Evolutionary conservation across 1,140 invertebrate genomes (phyloP).

Genomic region (Pissodes strobi): DNA sequence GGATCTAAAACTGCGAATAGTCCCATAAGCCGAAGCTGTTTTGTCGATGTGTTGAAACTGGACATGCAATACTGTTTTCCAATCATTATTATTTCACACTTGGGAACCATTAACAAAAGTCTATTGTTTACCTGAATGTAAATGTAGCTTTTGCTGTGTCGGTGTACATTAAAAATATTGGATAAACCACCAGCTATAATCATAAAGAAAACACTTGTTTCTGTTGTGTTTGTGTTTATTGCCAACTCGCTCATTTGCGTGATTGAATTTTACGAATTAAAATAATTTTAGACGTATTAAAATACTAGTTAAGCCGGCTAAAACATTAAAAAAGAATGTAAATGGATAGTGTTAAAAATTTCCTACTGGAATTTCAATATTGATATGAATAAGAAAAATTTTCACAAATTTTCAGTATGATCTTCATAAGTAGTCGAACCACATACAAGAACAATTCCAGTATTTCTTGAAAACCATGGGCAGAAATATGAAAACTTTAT

Average conservation of each 20-base stretch:
- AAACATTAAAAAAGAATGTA: too few relatives aligned
- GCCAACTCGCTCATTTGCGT: not conserved
- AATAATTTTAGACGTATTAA: not conserved
- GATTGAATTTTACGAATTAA: not conserved
- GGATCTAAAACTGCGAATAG: too few relatives aligned
- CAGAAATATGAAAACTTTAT: too few relatives aligned
- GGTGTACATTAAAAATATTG: slow-evolving; percentile 14
- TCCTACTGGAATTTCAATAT: too few relatives aligned
- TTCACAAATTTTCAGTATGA: too few relatives aligned
- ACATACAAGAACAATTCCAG: not conserved
- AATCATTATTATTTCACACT: slow-evolving; percentile 26
- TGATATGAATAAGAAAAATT: too few relatives aligned
- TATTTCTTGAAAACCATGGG: too few relatives aligned
- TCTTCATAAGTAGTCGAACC: not conserved
- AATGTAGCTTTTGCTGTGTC: slow-evolving; percentile 7
- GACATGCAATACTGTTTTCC: slow-evolving; percentile 20
- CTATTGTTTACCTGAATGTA: slow-evolving; percentile 20
- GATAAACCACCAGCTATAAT: slow-evolving; percentile 15
- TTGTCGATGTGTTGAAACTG: slow-evolving; percentile 15
- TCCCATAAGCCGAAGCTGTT: too few relatives aligned
- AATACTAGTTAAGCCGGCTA: not conserved
- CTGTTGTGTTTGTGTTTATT: slow-evolving; percentile 3
- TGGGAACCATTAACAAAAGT: slow-evolving; percentile 12
- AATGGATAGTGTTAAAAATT: too few relatives aligned
- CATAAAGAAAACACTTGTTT: slow-evolving; percentile 21